Evolutionary conservation across 1,140 invertebrate species (phyloP).

Genomic region (Coboldia fuscipes): DNA sequence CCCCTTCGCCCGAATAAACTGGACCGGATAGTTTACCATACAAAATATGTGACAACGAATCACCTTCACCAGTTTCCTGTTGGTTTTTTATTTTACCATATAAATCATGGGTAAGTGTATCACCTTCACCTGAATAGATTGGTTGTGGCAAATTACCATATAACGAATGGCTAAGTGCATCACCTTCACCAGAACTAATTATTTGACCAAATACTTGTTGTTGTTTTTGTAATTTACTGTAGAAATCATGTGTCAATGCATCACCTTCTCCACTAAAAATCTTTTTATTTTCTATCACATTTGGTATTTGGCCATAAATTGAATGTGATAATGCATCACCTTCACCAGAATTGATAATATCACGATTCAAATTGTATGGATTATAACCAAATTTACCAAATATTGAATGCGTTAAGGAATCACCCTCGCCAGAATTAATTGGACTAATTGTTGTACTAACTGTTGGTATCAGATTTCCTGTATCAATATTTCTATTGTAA

Average conservation of each 20-base stretch:
- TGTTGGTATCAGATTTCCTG: no score
- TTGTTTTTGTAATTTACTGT: background rate
- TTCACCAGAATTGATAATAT: no score
- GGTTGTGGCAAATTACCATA: background rate
- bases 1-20: slow-evolving; percentile 1
- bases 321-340: no score
- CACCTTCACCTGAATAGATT: background rate
- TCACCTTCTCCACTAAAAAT: background rate
- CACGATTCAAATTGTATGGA: no score
- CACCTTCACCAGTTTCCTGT: background rate
- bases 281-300: background rate
- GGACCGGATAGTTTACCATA: no score
- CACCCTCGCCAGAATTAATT: background rate
- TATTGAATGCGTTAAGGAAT: no score
- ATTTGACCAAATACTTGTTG: background rate
- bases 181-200: background rate
- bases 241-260: background rate
- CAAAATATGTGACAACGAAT: no score
- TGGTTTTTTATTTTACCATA: background rate
- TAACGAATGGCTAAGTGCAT: background rate
- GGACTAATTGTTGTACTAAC: no score
- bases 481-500: no score
- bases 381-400: no score
- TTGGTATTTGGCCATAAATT: background rate
- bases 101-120: background rate